Evolutionary conservation across 1,140 invertebrate genomes (phyloP).

Genomic region (Drosophila kohkoa): DNA sequence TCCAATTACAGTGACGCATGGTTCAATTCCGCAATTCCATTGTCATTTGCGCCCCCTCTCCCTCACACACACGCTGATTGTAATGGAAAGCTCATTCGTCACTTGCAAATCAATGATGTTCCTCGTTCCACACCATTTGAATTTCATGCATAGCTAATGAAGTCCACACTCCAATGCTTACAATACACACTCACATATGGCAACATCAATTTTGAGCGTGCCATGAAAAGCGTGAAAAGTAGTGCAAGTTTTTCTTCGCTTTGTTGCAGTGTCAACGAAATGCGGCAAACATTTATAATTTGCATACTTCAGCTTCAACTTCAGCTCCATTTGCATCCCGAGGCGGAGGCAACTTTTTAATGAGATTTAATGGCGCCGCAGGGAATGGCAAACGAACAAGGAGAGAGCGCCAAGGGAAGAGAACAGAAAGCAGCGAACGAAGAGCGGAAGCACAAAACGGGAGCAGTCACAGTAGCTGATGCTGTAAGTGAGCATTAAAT

Average conservation of each 20-base stretch:
- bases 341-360: constrained; percentile 68
- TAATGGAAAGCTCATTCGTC: constrained; percentile 51
- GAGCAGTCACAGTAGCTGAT: constrained; percentile 47
- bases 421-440: neutral
- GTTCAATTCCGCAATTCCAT: constrained; percentile 21
- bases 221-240: constrained; percentile 45
- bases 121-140: constrained; percentile 55
- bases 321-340: constrained; percentile 9
- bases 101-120: constrained; percentile 50
- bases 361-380: constrained; percentile 79
- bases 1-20: constrained; percentile 23
- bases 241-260: constrained; percentile 29
- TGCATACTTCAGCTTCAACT: constrained; percentile 46
- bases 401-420: no score
- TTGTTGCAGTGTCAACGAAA: constrained; percentile 53
- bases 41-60: neutral
- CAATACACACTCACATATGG: neutral
- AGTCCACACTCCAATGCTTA: constrained; percentile 11
- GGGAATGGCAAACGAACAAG: constrained; percentile 37
- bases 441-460: constrained; percentile 1
- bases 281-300: constrained; percentile 72
- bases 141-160: constrained; percentile 69
- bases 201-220: constrained; percentile 28
- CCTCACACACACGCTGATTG: neutral
- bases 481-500: constrained; percentile 78